Percentiles rank a stretch among this genome's conserved stretches.
Conservation (phyloP, 2,113 vertebrate species). For the Pelobates fuscus region DNA sequence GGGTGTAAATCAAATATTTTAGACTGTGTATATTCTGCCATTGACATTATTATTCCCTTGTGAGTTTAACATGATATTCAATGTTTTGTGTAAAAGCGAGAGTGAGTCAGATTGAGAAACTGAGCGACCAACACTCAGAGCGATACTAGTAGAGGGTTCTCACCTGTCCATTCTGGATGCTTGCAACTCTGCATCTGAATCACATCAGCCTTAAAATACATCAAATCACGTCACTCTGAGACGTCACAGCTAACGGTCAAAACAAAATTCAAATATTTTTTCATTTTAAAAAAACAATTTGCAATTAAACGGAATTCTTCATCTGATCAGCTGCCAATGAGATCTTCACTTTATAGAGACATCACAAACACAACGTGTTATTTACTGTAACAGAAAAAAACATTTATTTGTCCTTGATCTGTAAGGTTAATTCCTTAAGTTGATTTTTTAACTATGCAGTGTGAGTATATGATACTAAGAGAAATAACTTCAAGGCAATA, state of each 20-base stretch:
- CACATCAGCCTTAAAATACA: slow-evolving; percentile 31
- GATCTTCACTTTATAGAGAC: too few relatives aligned
- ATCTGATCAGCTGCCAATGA: too few relatives aligned
- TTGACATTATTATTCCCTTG: neutral
- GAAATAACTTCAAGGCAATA: too few relatives aligned
- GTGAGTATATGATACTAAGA: too few relatives aligned
- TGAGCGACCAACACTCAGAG: neutral
- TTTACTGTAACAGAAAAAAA: too few relatives aligned
- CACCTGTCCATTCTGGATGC: slow-evolving; percentile 31
- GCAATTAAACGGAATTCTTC: too few relatives aligned
- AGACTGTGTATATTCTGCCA: too few relatives aligned
- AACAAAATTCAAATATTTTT: slow-evolving; percentile 24
- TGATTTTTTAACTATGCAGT: too few relatives aligned
- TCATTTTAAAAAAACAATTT: neutral
- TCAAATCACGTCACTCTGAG: neutral
- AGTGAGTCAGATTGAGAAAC: slow-evolving; percentile 1
- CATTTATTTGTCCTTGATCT: too few relatives aligned
- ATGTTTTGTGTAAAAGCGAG: slow-evolving; percentile 11
- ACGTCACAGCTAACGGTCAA: slow-evolving; percentile 18
- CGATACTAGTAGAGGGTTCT: slow-evolving; percentile 9
- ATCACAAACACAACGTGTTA: too few relatives aligned
- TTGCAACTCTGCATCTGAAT: slow-evolving; percentile 13
- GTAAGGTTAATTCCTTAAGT: too few relatives aligned
- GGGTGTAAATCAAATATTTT: too few relatives aligned
- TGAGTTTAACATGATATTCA: neutral